Evolutionary conservation across 1,140 invertebrate genomes (phyloP).

Genomic region (Stegodyphus mimosarum): DNA sequence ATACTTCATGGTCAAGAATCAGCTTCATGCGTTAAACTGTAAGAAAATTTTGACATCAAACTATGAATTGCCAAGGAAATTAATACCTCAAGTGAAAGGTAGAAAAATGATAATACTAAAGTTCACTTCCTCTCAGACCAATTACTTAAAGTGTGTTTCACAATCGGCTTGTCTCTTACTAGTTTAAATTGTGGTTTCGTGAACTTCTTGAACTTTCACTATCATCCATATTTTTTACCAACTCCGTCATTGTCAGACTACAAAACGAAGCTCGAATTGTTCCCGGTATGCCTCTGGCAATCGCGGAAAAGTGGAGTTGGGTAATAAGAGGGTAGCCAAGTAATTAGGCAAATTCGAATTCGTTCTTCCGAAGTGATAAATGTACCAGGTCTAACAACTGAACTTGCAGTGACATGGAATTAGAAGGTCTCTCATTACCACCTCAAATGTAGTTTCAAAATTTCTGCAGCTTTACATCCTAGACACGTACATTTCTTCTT

Average conservation of each 20-base stretch:
- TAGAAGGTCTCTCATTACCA: constrained; percentile 52
- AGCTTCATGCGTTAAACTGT: too few relatives aligned
- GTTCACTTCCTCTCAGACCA: constrained; percentile 9
- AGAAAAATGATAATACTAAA: constrained; percentile 17
- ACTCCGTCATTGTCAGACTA: constrained; percentile 25
- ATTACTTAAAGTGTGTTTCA: constrained; percentile 4
- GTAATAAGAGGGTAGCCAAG: constrained; percentile 56
- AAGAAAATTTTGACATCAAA: too few relatives aligned
- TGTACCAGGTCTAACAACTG: constrained; percentile 48
- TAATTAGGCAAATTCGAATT: constrained; percentile 58
- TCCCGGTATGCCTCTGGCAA: constrained; percentile 3
- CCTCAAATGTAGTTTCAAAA: constrained; percentile 39
- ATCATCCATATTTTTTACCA: constrained; percentile 46
- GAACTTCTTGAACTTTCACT: constrained; percentile 23
- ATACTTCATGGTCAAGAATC: too few relatives aligned
- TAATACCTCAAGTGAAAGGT: too few relatives aligned
- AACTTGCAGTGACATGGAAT: constrained; percentile 51
- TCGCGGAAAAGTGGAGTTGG: not conserved
- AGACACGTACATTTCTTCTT: constrained; percentile 33
- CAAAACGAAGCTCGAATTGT: constrained; percentile 12
- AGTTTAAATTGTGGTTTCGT: constrained; percentile 19
- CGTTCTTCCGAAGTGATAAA: constrained; percentile 49
- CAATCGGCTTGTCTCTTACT: not conserved
- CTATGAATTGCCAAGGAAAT: too few relatives aligned
- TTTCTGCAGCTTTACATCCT: constrained; percentile 32